A percentile compares a stretch with the other conserved stretches of the same genome.
These are phyloP conservation scores for Nomada lathburiana DNA, from an alignment of 2,888 invertebrate genomes.

Conservation along the genomic window DNA sequence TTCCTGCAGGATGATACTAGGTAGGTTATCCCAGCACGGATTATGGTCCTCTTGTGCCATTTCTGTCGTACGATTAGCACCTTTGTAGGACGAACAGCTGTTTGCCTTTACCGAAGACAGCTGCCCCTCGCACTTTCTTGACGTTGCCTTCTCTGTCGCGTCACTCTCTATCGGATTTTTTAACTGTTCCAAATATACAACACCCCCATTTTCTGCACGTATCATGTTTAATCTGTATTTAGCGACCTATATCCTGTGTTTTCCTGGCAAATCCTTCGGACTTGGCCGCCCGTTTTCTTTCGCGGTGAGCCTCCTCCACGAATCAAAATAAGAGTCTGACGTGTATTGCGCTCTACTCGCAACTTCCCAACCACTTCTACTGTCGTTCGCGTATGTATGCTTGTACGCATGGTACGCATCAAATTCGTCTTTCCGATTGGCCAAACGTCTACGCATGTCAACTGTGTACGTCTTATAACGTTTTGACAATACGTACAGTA, in stretches of 20 bases:
- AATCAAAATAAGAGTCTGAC: constrained; percentile 64
- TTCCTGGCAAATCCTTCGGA: constrained; percentile 39
- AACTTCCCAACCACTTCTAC: constrained; percentile 59
- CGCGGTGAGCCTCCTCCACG: constrained; percentile 57
- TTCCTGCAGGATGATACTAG: constrained; percentile 84
- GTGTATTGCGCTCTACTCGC: constrained; percentile 62
- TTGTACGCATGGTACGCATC: constrained; percentile 59
- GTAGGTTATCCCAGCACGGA: constrained; percentile 83
- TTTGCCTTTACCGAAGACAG: constrained; percentile 73
- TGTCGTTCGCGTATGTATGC: constrained; percentile 44
- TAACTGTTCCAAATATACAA: constrained; percentile 50
- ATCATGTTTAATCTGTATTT: constrained; percentile 66
- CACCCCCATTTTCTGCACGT: constrained; percentile 62
- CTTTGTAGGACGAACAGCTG: constrained; percentile 78
- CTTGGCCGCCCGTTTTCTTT: constrained; percentile 37
- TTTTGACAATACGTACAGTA: constrained; percentile 15
- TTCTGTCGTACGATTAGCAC: constrained; percentile 70
- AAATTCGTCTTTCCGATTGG: constrained; percentile 56
- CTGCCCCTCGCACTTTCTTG: constrained; percentile 74
- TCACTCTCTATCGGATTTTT: constrained; percentile 47
- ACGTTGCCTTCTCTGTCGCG: constrained; percentile 59
- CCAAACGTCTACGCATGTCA: constrained; percentile 37
- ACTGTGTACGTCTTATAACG: constrained; percentile 1
- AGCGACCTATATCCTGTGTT: constrained; percentile 41
- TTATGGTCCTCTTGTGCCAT: constrained; percentile 78